phyloP scores from a whole-genome alignment of 2,113 vertebrate genomes.

The Upupa epops region DNA sequence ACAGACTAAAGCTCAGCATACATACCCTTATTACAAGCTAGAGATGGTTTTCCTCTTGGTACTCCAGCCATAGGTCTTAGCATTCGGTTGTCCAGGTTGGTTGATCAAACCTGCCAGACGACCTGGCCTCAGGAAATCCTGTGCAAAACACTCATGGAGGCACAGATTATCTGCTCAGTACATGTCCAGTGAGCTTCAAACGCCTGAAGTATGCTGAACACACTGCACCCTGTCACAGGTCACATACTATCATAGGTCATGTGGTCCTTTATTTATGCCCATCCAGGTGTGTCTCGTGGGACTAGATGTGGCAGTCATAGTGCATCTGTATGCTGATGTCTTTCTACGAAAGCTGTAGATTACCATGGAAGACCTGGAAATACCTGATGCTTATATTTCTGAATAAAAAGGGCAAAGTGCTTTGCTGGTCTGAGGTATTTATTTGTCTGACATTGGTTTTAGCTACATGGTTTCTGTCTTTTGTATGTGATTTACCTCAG shows the following conservation, averaged over 20 bases:
- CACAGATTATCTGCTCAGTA: neutral
- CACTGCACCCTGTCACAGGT: neutral
- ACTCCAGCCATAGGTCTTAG: neutral
- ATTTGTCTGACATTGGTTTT: neutral
- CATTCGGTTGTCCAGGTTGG: neutral
- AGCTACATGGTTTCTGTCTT: neutral
- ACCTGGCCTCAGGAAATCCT: neutral
- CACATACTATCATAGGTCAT: neutral
- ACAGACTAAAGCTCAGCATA: too few relatives aligned
- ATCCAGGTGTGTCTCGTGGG: neutral
- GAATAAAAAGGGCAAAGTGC: neutral
- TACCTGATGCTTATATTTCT: neutral
- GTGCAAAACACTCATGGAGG: neutral
- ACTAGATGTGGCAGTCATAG: neutral
- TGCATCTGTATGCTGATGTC: fast-evolving
- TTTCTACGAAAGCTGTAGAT: neutral
- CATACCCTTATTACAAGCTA: neutral
- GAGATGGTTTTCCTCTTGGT: neutral
- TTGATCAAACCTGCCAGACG: neutral
- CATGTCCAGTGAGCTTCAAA: neutral
- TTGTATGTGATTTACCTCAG: neutral
- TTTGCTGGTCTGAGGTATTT: neutral
- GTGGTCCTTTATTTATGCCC: neutral
- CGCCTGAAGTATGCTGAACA: fast-evolving
- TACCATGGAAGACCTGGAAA: neutral